Conservation (phyloP, 1,140 invertebrate species). For the Panagrolaimus sp. region DNA sequence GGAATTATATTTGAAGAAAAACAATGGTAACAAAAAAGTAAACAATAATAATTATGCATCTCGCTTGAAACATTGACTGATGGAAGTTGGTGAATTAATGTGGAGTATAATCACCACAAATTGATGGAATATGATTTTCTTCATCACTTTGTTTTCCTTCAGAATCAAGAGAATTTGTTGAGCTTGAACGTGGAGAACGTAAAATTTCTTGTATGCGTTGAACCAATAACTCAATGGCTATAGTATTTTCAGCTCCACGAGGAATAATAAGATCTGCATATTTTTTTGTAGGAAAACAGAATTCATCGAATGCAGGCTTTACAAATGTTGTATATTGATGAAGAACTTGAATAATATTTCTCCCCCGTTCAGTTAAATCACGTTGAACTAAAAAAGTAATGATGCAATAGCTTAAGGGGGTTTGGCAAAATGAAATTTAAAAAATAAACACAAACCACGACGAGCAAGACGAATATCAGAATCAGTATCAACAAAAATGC, state of each 20-base stretch:
- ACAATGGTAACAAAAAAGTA: no score
- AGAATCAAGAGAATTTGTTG: constrained; percentile 48
- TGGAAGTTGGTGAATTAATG: no score
- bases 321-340: constrained; percentile 94
- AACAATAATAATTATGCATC: no score
- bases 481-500: constrained; percentile 93
- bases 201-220: constrained; percentile 85
- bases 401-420: constrained; percentile 9
- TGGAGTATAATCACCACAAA: no score
- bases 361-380: constrained; percentile 69
- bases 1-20: no score
- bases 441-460: constrained; percentile 67
- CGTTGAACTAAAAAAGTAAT: constrained; percentile 36
- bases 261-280: constrained; percentile 99
- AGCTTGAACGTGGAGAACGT: constrained; percentile 19
- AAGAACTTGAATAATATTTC: constrained; percentile 86
- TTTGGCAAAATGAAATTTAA: neutral
- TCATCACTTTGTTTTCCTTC: constrained; percentile 78
- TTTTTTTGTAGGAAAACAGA: constrained; percentile 97
- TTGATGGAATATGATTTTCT: constrained; percentile 83
- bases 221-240: constrained; percentile 96
- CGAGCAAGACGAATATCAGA: constrained; percentile 89
- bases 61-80: no score
- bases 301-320: constrained; percentile 98
- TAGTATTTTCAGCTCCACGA: constrained; percentile 59